Evolutionary conservation across 2,888 invertebrate genomes (phyloP), one percentile per base, ranked within the genome.

Genomic region (Erebia palarica): DNA sequence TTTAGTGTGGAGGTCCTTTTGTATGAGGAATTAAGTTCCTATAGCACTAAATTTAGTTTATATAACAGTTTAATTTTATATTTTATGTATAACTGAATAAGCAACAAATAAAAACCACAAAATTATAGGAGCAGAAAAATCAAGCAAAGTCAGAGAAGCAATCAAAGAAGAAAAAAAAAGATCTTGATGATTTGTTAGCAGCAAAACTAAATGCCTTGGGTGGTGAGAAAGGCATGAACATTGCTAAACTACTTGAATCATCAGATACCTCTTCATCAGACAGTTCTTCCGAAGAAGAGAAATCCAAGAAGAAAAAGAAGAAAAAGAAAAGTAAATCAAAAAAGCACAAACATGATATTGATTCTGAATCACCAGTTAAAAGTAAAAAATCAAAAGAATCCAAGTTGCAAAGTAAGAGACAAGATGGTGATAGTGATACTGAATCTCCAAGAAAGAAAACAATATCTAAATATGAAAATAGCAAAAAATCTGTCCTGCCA

Each of bases 161-260:
- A 78, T 78, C 79, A 14, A 86, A 87, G 76, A 89, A 89, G 73
- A 92, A 91, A 75, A 88, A 87, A 69, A 90, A 90, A 71, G 94
- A 95, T 79, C 88, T 97, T 18, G 96, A 97, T 84, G 94, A 94
- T 75, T 93, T 96, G 78, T 89, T 97, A 68, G 95, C 96, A 77
- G 95, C 95, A 75, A 96, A 96, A 82, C 95, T 96, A 73, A 96
- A 94, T 82, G 95, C 96, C 75, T 86, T 97, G 82, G 94, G 94
- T 74, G 94, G 87, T 58, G 82, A 87, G 42, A 89, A 89, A 72
- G 80, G 82, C 63, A 78, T 92, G 59, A 83, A 91, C 77, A 76
- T 93, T 72, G 87, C 86, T 61, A 84, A 87, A 70, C 82, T 93
- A 72, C 80, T 93, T 1, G 87, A 63, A 47, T 63, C 86, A 49